A percentile compares a stretch with the other conserved stretches of the same genome.
These are phyloP conservation scores for Diloba caeruleocephala DNA, from an alignment of 2,888 invertebrate species.

Conservation along the genomic window DNA sequence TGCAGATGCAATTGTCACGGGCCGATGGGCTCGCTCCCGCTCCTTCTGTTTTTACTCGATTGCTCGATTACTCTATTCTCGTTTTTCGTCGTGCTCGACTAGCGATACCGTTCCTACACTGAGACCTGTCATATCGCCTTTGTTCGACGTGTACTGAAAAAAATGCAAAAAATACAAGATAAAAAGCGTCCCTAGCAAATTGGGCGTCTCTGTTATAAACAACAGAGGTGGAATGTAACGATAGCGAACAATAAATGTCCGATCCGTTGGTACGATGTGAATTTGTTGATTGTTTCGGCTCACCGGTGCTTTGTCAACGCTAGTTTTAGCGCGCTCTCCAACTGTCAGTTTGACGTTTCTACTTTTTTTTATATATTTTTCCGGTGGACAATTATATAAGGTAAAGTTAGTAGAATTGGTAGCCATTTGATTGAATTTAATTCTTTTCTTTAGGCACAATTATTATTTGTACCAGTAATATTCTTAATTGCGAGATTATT, in stretches of 20 bases:
- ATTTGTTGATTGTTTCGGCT: constrained; percentile 85
- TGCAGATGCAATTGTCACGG: constrained; percentile 87
- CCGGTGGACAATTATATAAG: constrained; percentile 57
- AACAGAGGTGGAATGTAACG: constrained; percentile 86
- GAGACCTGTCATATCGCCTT: constrained; percentile 87
- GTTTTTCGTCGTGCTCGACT: constrained; percentile 80
- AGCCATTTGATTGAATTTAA: no score
- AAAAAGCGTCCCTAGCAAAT: constrained; percentile 87
- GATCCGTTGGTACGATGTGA: constrained; percentile 82
- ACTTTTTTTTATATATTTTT: constrained; percentile 61
- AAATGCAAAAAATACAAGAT: constrained; percentile 73
- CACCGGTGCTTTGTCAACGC: constrained; percentile 75
- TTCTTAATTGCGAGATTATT: no score
- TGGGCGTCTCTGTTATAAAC: constrained; percentile 88
- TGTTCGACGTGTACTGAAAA: constrained; percentile 81
- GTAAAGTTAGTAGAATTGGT: no score
- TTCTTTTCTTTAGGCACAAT: no score
- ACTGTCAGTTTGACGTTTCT: constrained; percentile 76
- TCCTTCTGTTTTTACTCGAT: constrained; percentile 84
- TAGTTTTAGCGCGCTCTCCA: constrained; percentile 81
- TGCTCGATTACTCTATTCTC: constrained; percentile 83
- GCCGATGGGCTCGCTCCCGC: constrained; percentile 73
- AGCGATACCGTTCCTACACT: constrained; percentile 80
- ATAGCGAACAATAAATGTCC: constrained; percentile 88
- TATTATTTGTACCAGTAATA: no score